A percentile compares a stretch with the other conserved stretches of the same genome.
These are phyloP conservation scores for Idaea aversata DNA, from an alignment of 2,888 invertebrate species.

Conservation along the genomic window DNA sequence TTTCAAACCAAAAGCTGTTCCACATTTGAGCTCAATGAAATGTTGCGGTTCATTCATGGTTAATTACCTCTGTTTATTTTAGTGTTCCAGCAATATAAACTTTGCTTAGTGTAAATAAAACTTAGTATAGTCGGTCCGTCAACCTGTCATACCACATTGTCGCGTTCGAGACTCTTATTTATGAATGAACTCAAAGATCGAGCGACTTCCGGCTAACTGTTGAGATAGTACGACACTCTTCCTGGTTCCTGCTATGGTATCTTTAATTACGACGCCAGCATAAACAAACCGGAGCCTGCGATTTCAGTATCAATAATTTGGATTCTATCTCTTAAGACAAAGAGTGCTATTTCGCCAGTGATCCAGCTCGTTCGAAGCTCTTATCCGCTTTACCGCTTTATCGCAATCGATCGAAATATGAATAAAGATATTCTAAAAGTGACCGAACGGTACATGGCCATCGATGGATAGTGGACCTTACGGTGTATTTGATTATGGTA, in stretches of 20 bases:
- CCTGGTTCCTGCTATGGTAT: conserved; percentile 80
- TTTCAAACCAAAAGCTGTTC: conserved; percentile 59
- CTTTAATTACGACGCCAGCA: conserved; percentile 73
- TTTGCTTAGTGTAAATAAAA: conserved; percentile 50
- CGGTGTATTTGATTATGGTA: conserved; percentile 40
- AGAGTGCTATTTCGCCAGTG: conserved; percentile 49
- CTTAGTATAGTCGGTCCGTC: conserved; percentile 47
- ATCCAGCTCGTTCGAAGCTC: conserved; percentile 56
- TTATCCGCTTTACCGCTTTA: conserved; percentile 65
- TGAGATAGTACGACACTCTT: conserved; percentile 80
- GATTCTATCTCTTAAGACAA: conserved; percentile 39
- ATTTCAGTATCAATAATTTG: conserved; percentile 30
- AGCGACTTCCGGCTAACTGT: conserved; percentile 79
- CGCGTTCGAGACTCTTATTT: conserved; percentile 64
- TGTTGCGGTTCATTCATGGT: conserved; percentile 74
- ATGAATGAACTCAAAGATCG: conserved; percentile 80
- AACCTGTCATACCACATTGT: conserved; percentile 72
- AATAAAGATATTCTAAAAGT: conserved; percentile 77
- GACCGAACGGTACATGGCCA: conserved; percentile 46
- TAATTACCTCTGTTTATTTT: conserved; percentile 54
- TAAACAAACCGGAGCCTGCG: conserved; percentile 55
- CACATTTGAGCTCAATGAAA: conserved; percentile 74
- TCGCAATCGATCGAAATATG: conserved; percentile 76
- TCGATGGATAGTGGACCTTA: conserved; percentile 52
- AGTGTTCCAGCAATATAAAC: conserved; percentile 49